Evolutionary conservation across 1,140 invertebrate species (phyloP).

Genomic region (Oncopeltus fasciatus): DNA sequence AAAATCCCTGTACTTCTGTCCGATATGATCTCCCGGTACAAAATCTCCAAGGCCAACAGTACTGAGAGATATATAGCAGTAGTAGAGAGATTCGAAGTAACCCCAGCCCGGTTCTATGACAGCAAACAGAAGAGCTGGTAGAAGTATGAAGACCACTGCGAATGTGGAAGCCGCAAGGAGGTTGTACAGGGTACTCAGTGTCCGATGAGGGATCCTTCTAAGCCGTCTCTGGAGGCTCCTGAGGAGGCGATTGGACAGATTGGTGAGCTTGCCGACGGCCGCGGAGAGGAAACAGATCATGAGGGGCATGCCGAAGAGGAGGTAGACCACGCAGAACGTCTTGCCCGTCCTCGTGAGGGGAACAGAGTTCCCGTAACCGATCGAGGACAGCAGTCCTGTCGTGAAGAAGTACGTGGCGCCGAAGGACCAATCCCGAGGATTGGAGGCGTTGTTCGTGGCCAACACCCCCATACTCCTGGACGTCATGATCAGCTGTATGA

Average conservation of each 20-base stretch:
- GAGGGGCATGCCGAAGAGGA: no score
- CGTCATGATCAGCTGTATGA: no score
- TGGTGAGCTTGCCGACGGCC: conserved; percentile 55
- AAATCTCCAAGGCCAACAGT: conserved; percentile 78
- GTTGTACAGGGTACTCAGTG: conserved; percentile 60
- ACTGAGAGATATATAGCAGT: conserved; percentile 76
- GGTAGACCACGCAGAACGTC: no score
- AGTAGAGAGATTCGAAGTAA: conserved; percentile 71
- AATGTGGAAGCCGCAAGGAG: conserved; percentile 38
- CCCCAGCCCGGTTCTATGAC: conserved; percentile 67
- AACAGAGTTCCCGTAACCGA: no score
- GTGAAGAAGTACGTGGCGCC: no score
- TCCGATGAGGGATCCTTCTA: conserved; percentile 39
- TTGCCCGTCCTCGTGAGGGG: no score
- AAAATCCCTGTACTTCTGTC: conserved; percentile 51
- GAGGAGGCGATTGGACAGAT: conserved; percentile 46
- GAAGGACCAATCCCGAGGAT: no score
- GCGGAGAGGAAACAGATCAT: no score
- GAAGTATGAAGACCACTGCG: conserved; percentile 48
- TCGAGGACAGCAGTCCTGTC: no score
- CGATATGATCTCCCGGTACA: conserved; percentile 62
- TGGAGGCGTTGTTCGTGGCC: no score
- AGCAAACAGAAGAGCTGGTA: conserved; percentile 61
- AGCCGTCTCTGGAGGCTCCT: conserved; percentile 38
- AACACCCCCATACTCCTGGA: no score